A percentile compares a stretch with the other conserved stretches of the same genome.
Evolutionary conservation across 2,888 invertebrate species (phyloP).

Genomic region (Halictus quadricinctus): DNA sequence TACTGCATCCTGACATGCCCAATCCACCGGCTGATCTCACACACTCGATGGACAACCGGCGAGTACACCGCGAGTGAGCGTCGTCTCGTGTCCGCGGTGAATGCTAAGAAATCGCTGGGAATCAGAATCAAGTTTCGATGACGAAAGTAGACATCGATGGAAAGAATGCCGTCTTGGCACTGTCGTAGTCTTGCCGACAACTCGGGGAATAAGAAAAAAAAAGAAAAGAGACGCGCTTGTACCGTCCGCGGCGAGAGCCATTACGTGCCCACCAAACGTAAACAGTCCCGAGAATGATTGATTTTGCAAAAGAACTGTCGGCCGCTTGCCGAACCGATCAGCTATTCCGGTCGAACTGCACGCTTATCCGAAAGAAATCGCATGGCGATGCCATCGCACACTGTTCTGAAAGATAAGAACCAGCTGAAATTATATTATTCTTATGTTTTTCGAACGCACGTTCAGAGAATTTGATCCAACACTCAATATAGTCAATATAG

Average conservation of each 20-base stretch:
- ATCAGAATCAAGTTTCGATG: slow-evolving; percentile 59
- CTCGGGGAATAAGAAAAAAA: neutral
- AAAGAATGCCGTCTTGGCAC: slow-evolving; percentile 61
- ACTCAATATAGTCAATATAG: too few relatives aligned
- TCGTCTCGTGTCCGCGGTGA: slow-evolving; percentile 20
- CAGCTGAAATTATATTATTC: too few relatives aligned
- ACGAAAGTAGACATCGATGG: slow-evolving; percentile 58
- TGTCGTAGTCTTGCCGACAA: slow-evolving; percentile 16
- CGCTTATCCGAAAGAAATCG: slow-evolving; percentile 28
- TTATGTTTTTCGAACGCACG: too few relatives aligned
- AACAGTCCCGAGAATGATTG: slow-evolving; percentile 39
- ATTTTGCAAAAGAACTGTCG: slow-evolving; percentile 38
- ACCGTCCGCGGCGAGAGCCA: neutral
- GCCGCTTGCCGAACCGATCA: slow-evolving; percentile 26
- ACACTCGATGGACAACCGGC: neutral
- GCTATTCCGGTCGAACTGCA: slow-evolving; percentile 9
- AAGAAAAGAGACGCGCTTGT: slow-evolving; percentile 23
- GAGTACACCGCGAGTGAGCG: slow-evolving; percentile 5
- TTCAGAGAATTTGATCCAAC: too few relatives aligned
- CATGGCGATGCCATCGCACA: neutral
- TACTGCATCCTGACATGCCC: slow-evolving; percentile 49
- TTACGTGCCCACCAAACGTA: slow-evolving; percentile 50
- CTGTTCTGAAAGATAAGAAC: neutral
- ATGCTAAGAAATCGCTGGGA: slow-evolving; percentile 56
- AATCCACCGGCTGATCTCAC: slow-evolving; percentile 34